These are phyloP conservation scores for Aphidius gifuensis DNA, from an alignment of 1,140 invertebrate genomes.

Conservation along the genomic window DNA sequence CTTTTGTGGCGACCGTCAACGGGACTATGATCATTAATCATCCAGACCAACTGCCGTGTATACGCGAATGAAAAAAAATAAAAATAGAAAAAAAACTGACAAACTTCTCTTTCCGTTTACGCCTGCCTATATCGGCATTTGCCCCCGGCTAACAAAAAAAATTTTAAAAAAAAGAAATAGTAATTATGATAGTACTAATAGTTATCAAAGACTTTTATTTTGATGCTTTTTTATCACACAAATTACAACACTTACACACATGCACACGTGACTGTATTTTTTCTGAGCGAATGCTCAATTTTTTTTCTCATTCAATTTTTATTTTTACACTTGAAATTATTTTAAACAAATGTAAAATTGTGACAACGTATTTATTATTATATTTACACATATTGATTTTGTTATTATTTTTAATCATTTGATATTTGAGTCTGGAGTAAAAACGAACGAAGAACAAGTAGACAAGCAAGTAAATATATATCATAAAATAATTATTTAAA, in stretches of 20 bases:
- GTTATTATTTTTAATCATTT: too few relatives aligned
- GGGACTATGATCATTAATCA: constrained; percentile 25
- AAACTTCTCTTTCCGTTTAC: constrained; percentile 16
- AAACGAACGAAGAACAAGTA: too few relatives aligned
- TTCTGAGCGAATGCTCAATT: constrained; percentile 4
- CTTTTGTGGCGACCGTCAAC: constrained; percentile 21
- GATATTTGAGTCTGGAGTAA: too few relatives aligned
- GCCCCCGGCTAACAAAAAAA: constrained; percentile 1
- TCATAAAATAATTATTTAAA: too few relatives aligned
- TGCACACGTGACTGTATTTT: not conserved
- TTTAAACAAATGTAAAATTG: constrained; percentile 7
- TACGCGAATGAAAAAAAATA: not conserved
- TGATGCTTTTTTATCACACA: not conserved
- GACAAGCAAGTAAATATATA: too few relatives aligned
- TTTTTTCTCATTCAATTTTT: constrained; percentile 9
- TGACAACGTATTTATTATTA: not conserved
- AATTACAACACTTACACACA: too few relatives aligned
- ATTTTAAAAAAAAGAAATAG: constrained; percentile 2
- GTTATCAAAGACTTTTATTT: constrained; percentile 6
- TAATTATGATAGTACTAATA: too few relatives aligned
- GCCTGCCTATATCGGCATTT: constrained; percentile 10
- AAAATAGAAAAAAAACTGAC: constrained; percentile 16
- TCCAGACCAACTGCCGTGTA: constrained; percentile 14
- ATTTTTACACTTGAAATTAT: constrained; percentile 3
- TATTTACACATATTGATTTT: too few relatives aligned